Percentiles rank a stretch among this genome's conserved stretches.
Evolutionary conservation across 2,888 invertebrate genomes (phyloP).

Genomic region (Gortyna flavago): DNA sequence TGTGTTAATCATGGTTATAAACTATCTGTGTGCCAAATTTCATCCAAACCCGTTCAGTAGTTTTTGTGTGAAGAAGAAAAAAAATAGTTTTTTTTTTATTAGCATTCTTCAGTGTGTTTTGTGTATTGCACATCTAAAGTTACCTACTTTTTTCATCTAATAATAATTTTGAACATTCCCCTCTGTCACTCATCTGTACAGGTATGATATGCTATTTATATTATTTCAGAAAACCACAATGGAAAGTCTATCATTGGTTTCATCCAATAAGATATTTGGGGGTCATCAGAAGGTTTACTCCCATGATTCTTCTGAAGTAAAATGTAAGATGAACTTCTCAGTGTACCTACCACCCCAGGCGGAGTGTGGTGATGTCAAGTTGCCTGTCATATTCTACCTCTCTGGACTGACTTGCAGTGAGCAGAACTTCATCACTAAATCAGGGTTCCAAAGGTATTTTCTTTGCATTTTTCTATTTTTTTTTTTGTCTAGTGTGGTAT

Average conservation of each 20-base stretch:
- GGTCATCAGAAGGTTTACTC: constrained; percentile 96
- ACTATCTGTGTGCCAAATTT: too few species aligned
- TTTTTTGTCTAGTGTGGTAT: neutral
- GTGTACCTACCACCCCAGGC: constrained; percentile 96
- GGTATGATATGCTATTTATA: neutral
- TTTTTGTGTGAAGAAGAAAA: too few species aligned
- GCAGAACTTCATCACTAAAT: constrained; percentile 98
- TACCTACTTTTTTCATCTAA: neutral
- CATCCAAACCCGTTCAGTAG: too few species aligned
- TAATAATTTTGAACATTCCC: neutral
- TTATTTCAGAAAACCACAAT: constrained; percentile 78
- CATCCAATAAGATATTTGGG: constrained; percentile 93
- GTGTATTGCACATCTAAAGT: neutral
- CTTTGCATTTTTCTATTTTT: neutral
- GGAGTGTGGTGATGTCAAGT: constrained; percentile 89
- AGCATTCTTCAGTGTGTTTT: neutral
- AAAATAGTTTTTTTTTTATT: neutral
- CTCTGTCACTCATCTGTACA: neutral
- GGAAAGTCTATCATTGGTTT: constrained; percentile 90
- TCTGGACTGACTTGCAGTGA: constrained; percentile 98
- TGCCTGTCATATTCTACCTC: constrained; percentile 97
- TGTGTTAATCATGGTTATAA: too few species aligned
- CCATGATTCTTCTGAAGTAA: constrained; percentile 94
- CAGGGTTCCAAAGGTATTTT: constrained; percentile 95
- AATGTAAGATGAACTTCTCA: constrained; percentile 98